Conservation (phyloP, 2,113 vertebrate species). For the Erythrocercus mccallii region DNA sequence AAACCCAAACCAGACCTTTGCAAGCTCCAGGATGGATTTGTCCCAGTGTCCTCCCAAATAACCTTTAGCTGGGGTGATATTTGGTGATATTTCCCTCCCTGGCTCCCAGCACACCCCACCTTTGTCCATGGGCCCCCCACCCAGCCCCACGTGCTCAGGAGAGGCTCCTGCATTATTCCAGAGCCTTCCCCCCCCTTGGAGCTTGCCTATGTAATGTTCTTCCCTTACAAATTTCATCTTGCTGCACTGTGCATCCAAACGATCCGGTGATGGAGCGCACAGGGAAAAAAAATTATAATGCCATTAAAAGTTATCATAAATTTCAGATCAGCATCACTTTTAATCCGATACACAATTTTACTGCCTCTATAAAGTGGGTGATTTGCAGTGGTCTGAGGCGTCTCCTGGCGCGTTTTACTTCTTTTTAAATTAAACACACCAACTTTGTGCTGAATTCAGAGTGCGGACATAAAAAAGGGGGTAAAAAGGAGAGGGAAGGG, state of each 20-base stretch:
- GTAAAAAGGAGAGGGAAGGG: conserved; percentile 84
- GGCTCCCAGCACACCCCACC: fast-evolving
- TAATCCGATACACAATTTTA: conserved; percentile 88
- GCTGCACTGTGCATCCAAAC: conserved; percentile 74
- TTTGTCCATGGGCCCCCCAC: fast-evolving
- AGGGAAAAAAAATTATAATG: conserved; percentile 84
- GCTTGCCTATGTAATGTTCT: conserved; percentile 73
- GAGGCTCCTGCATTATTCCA: conserved; percentile 58
- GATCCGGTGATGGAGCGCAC: conserved; percentile 71
- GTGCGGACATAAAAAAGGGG: conserved; percentile 81
- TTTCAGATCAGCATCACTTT: conserved; percentile 86
- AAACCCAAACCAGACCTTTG: not conserved
- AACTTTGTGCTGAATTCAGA: conserved; percentile 85
- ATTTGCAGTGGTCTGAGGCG: conserved; percentile 83
- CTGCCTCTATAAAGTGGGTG: conserved; percentile 84
- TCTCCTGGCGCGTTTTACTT: conserved; percentile 82
- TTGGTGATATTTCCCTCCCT: not conserved
- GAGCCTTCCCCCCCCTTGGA: not conserved
- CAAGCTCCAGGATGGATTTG: fast-evolving
- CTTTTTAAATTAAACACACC: conserved; percentile 88
- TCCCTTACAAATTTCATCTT: conserved; percentile 81
- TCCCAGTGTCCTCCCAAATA: not conserved
- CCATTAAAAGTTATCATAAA: conserved; percentile 89
- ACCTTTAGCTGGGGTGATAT: not conserved
- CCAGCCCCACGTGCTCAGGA: not conserved